Evolutionary conservation across 2,797 vertebrate genomes (phyloP), one percentile per base, ranked within the genome.

Genomic region (Siniperca undulata): DNA sequence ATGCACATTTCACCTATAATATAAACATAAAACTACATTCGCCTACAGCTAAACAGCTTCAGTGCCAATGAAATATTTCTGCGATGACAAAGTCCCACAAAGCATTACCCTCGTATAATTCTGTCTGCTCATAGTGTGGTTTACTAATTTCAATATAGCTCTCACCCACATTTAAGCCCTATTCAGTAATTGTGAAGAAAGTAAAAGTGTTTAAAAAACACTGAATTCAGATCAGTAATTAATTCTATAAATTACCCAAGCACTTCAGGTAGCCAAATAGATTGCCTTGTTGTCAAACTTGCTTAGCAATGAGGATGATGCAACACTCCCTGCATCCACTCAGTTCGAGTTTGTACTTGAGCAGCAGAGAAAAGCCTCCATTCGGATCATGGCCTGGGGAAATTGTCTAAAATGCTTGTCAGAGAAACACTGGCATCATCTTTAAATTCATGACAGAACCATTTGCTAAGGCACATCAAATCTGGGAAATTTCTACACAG

Each of bases 391-490:
- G 22, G 77, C 66, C 66, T 27, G 22, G 62, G 52, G 65, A 70
- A 58, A 72, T 34, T 11, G 69, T 65, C 72, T 55, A 44, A 61
- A 76, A 67, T 40, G 30, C 52, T 68, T 30, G 46, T 71, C 61
- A 58, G 62, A 76, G 42, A 67, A 74, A 82, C 69, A 48, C 38
- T 12, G 38, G 67, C 53, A 56, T 42, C 64, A 36, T 70, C 62
- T 46, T 75, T 70, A 53, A 71, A 66, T 30, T 81, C 38, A 42
- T 40, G 46, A 71, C 70, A 75, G 64, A 80, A 22, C 24, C 50
- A 70, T 79, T 82, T 67, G 27, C 53, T 61, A 22, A 13, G 30
- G 58, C 77, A 52, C 53, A 74, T 73, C 40, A 38, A 64, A 65
- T 50, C 56, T 59, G 27, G 34, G 20, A 71, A 72, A 66, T 73